Evolutionary conservation across 92 coral and sea anemone species (phyloP).

Genomic region (Diadumene lineata): DNA sequence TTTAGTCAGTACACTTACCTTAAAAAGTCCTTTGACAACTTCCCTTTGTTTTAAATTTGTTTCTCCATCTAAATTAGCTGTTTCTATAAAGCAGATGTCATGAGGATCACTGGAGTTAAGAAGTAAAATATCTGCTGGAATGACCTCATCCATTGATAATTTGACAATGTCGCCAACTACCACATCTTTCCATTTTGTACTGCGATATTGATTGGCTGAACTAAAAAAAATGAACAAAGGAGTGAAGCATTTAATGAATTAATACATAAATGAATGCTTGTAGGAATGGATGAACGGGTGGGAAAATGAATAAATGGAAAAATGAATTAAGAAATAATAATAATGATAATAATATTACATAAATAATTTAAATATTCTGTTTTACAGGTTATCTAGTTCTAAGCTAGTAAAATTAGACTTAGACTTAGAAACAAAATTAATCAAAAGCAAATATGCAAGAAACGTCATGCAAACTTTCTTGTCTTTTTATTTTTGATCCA

Average conservation of each 20-base stretch:
- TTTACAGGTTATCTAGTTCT: too few species aligned
- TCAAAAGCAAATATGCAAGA: too few species aligned
- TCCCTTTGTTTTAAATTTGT: conserved; percentile 94
- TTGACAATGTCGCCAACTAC: conserved; percentile 82
- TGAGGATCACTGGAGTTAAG: conserved; percentile 83
- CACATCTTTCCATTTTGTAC: conserved; percentile 76
- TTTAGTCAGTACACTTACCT: conserved; percentile 60
- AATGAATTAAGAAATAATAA: too few species aligned
- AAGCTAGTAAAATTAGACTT: too few species aligned
- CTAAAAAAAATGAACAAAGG: conserved; percentile 35
- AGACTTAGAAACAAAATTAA: too few species aligned
- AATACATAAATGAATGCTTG: too few species aligned
- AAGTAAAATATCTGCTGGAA: conserved; percentile 89
- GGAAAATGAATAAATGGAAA: too few species aligned
- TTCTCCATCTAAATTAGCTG: conserved; percentile 99
- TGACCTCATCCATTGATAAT: conserved; percentile 74
- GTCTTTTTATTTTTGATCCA: too few species aligned
- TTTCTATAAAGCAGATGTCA: conserved; percentile 84
- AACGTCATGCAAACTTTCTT: too few species aligned
- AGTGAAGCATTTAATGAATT: neutral
- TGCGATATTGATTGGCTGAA: conserved; percentile 42
- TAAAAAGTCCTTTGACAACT: conserved; percentile 72
- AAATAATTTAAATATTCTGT: too few species aligned
- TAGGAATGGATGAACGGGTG: too few species aligned
- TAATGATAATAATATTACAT: too few species aligned